These are phyloP conservation scores for Lordiphosa mommai DNA, from an alignment of 1,140 invertebrate genomes.

Conservation along the genomic window DNA sequence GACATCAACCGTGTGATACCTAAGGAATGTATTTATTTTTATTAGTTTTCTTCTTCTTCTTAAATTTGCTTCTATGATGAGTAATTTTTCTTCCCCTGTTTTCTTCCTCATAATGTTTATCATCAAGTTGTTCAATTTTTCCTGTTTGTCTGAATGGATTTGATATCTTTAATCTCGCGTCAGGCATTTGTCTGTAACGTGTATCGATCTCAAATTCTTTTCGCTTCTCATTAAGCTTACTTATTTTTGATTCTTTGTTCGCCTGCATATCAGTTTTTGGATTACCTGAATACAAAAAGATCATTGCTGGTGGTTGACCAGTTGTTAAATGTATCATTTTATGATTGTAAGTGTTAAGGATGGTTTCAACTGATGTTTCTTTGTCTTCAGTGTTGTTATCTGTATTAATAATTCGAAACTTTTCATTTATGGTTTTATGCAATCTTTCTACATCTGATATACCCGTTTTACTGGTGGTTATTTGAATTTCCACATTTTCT, in stretches of 20 bases:
- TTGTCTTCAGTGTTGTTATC: background rate
- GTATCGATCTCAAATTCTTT: background rate
- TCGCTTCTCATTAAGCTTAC: background rate
- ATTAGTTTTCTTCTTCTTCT: constrained; percentile 5
- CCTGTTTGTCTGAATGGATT: no score
- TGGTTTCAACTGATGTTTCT: no score
- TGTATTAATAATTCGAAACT: background rate
- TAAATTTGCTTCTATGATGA: background rate
- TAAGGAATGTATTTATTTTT: no score
- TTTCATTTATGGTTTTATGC: no score
- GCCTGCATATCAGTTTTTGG: background rate
- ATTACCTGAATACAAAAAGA: background rate
- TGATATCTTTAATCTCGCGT: background rate
- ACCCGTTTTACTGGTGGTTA: no score
- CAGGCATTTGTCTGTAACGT: background rate
- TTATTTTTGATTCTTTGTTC: no score
- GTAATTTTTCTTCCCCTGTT: constrained; percentile 1
- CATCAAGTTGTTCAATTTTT: background rate
- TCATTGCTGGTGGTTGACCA: no score
- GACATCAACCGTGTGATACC: no score
- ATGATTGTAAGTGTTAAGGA: no score
- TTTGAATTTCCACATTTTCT: background rate
- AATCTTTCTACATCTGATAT: no score
- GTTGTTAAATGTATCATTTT: no score
- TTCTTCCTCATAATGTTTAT: constrained; percentile 1